These are phyloP conservation scores for Pavo muticus DNA, from an alignment of 2,113 vertebrate species.

Conservation along the genomic window DNA sequence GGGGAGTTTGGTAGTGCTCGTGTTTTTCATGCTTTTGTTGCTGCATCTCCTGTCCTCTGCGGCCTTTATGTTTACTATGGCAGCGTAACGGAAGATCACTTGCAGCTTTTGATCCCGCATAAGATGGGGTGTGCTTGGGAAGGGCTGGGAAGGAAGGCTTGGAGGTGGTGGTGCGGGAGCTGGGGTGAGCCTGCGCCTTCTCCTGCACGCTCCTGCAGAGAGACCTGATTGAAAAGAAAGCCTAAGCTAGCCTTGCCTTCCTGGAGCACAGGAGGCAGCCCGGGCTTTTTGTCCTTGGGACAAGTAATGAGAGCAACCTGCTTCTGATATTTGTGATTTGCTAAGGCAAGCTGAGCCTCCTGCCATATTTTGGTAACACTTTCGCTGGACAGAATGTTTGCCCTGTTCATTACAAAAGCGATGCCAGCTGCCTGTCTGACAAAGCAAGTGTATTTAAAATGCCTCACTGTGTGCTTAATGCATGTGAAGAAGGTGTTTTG, in stretches of 20 bases:
- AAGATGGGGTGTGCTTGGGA: background rate
- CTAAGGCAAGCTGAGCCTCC: slow-evolving; percentile 27
- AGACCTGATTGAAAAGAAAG: background rate
- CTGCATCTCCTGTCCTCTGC: background rate
- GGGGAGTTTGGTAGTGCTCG: background rate
- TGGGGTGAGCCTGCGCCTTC: fast-evolving
- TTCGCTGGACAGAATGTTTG: slow-evolving; percentile 46
- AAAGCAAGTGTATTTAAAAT: slow-evolving; percentile 66
- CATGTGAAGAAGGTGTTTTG: slow-evolving; percentile 73
- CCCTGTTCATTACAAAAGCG: slow-evolving; percentile 54
- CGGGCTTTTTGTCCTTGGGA: background rate
- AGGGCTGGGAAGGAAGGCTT: background rate
- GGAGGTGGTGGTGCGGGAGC: background rate
- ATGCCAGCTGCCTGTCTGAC: slow-evolving; percentile 73
- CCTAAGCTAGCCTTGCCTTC: slow-evolving; percentile 1
- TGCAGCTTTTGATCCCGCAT: slow-evolving; percentile 43
- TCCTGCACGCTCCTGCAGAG: background rate
- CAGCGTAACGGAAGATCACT: slow-evolving; percentile 20
- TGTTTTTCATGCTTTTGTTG: slow-evolving; percentile 30
- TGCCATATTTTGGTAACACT: slow-evolving; percentile 60
- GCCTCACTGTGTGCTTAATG: slow-evolving; percentile 70
- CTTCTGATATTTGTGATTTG: slow-evolving; percentile 31
- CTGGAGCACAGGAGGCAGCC: background rate
- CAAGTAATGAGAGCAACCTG: slow-evolving; percentile 1
- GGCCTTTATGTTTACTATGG: slow-evolving; percentile 39